Evolutionary conservation across 2,797 vertebrate genomes (phyloP).

Genomic region (Salarias fasciatus): DNA sequence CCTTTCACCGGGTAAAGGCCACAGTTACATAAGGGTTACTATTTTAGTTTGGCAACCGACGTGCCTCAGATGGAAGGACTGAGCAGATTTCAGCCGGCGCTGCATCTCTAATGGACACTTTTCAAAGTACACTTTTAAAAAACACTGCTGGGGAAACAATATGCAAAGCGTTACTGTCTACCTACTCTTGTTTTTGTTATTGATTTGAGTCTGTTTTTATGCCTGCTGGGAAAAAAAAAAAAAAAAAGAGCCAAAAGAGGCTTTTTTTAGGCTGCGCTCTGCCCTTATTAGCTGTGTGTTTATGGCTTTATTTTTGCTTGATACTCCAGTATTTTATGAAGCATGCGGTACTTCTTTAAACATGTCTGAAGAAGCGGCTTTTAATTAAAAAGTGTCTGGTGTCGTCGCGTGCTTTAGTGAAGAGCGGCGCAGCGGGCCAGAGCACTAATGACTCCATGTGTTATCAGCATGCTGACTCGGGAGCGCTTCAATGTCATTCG

Average conservation of each 20-base stretch:
- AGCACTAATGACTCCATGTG: slow-evolving; percentile 37
- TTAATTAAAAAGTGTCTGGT: slow-evolving; percentile 2
- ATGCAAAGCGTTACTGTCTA: neutral
- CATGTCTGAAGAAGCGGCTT: slow-evolving; percentile 1
- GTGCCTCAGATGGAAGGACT: slow-evolving; percentile 40
- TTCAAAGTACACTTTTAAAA: slow-evolving; percentile 5
- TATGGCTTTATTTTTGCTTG: too few species aligned
- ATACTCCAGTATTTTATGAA: neutral
- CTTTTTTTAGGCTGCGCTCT: too few species aligned
- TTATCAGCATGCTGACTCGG: slow-evolving; percentile 46
- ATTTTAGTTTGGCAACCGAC: slow-evolving; percentile 56
- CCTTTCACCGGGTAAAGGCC: slow-evolving; percentile 50
- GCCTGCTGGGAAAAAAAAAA: too few species aligned
- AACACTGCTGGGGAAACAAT: slow-evolving; percentile 8
- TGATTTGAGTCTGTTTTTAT: neutral
- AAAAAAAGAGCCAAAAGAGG: too few species aligned
- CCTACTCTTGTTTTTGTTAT: neutral
- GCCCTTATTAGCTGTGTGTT: too few species aligned
- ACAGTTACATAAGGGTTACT: slow-evolving; percentile 65
- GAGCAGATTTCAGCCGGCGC: slow-evolving; percentile 32
- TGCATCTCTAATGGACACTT: slow-evolving; percentile 35
- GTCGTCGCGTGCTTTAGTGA: neutral
- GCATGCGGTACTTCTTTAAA: neutral
- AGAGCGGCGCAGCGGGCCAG: neutral
- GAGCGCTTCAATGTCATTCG: slow-evolving; percentile 49